phyloP scores from a whole-genome alignment of 2,888 invertebrate genomes.

The Brachylomia viminalis region DNA sequence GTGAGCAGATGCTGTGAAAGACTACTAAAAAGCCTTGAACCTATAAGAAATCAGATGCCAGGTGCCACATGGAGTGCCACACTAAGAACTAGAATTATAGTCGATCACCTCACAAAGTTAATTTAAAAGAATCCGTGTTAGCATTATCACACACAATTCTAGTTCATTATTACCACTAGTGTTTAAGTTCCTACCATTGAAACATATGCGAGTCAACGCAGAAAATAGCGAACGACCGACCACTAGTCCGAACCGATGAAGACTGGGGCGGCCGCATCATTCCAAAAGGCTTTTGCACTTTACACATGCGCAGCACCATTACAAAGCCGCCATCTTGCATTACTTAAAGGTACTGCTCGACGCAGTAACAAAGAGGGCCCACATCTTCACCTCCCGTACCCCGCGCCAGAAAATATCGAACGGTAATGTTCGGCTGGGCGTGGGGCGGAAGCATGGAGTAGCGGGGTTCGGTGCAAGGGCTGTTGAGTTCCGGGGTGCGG shows the following conservation, averaged over 20 bases:
- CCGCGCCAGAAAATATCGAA: neutral
- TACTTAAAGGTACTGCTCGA: neutral
- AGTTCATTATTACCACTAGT: too few relatives aligned
- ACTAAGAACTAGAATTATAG: neutral
- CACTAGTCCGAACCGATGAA: neutral
- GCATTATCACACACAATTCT: neutral
- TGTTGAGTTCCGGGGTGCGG: neutral
- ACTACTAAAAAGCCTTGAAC: conserved; percentile 83
- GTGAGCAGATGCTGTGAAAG: conserved; percentile 87
- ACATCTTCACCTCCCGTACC: neutral
- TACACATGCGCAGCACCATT: neutral
- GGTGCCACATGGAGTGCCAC: conserved; percentile 83
- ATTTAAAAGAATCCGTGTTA: neutral
- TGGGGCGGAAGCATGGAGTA: neutral
- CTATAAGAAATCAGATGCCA: conserved; percentile 78
- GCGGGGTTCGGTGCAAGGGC: conserved; percentile 3
- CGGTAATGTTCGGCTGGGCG: neutral
- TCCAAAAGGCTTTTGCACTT: neutral
- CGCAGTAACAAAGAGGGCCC: neutral
- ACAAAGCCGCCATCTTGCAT: conserved; percentile 14
- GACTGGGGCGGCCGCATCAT: neutral
- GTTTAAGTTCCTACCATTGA: neutral
- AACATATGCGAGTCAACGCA: neutral
- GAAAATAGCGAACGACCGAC: too few relatives aligned
- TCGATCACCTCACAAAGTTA: neutral